Percentiles rank a stretch among this genome's conserved stretches.
Evolutionary conservation across 1,140 invertebrate genomes (phyloP).

Genomic region (Ctenoplectra terminalis): DNA sequence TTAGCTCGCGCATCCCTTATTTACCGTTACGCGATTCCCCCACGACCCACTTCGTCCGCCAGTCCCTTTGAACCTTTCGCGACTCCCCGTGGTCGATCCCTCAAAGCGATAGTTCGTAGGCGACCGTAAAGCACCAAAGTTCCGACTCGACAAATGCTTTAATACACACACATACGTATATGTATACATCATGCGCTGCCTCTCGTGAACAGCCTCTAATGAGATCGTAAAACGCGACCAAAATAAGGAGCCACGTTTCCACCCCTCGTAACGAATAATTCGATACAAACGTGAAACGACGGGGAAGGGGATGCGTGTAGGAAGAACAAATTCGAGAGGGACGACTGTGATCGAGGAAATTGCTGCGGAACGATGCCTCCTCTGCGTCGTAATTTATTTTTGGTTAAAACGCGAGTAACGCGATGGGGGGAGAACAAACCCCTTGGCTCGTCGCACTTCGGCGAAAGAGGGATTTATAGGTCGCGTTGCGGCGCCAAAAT

Average conservation of each 20-base stretch:
- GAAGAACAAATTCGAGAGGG: neutral
- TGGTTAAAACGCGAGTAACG: slow-evolving; percentile 61
- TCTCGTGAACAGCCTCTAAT: neutral
- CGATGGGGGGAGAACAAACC: neutral
- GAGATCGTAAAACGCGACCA: slow-evolving; percentile 28
- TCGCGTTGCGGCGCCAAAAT: slow-evolving; percentile 55
- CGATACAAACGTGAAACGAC: neutral
- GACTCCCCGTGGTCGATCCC: neutral
- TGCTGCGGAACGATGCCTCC: neutral
- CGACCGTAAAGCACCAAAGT: neutral
- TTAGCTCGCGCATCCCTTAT: slow-evolving; percentile 28
- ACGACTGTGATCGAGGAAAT: neutral
- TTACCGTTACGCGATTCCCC: neutral
- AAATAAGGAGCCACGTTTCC: neutral
- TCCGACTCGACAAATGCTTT: neutral
- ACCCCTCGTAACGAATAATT: slow-evolving; percentile 6
- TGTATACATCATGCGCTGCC: neutral
- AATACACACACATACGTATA: neutral
- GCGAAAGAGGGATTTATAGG: slow-evolving; percentile 65
- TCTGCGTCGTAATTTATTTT: slow-evolving; percentile 52
- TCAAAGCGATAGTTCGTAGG: slow-evolving; percentile 17
- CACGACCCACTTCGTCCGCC: neutral
- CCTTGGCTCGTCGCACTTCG: slow-evolving; percentile 44
- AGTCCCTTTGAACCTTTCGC: slow-evolving; percentile 23
- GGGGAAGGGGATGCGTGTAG: neutral